Evolutionary conservation across 2,113 vertebrate species (phyloP).

Genomic region (Sigmodon hispidus): DNA sequence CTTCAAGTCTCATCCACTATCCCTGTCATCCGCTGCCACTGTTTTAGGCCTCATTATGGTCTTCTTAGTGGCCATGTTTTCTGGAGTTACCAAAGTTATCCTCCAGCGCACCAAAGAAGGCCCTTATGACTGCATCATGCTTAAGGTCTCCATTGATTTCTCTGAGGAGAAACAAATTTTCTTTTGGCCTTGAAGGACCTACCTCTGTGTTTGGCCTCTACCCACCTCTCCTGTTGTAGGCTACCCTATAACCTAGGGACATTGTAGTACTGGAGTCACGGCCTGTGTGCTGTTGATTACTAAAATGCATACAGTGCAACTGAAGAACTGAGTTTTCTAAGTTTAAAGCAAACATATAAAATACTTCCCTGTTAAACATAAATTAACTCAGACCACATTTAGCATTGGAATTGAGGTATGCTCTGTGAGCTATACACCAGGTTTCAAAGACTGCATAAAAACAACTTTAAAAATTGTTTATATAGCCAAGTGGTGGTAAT

Average conservation of each 20-base stretch:
- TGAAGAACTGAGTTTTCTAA: conserved; percentile 16
- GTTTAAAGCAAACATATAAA: neutral
- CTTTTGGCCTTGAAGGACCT: neutral
- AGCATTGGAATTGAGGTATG: neutral
- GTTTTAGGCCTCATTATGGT: neutral
- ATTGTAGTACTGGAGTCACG: neutral
- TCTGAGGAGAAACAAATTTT: conserved; percentile 25
- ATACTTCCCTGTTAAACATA: neutral
- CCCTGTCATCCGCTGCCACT: neutral
- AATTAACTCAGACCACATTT: neutral
- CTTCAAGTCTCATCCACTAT: neutral
- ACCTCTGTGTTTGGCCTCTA: neutral
- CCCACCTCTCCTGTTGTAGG: neutral
- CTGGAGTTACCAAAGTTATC: neutral
- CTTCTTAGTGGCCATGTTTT: neutral
- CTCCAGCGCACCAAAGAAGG: neutral
- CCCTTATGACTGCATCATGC: neutral
- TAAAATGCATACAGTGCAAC: neutral
- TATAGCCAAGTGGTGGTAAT: no score
- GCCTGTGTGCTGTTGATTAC: neutral
- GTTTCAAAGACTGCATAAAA: conserved; percentile 28
- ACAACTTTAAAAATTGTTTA: neutral
- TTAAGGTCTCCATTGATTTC: neutral
- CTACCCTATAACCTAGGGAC: neutral
- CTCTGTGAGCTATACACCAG: neutral